Conservation (phyloP, 2,888 invertebrate species). For the Heliconius hortense region DNA sequence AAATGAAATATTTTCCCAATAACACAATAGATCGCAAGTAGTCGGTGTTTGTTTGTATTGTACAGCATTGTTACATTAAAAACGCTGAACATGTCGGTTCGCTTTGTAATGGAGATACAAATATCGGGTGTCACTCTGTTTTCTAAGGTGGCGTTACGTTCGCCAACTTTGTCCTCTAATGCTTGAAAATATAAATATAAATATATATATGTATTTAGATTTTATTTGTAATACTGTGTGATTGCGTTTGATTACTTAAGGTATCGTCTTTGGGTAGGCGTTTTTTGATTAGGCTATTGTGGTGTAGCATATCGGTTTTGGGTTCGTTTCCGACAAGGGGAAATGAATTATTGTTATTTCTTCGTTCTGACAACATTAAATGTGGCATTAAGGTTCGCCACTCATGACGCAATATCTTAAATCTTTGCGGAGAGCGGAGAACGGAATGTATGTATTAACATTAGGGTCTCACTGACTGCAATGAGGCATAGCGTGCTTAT, state of each 20-base stretch:
- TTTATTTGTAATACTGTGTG: too few species aligned
- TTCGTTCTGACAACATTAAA: too few species aligned
- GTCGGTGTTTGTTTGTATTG: conserved; percentile 9
- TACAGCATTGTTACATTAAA: conserved; percentile 42
- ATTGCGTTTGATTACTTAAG: conserved; percentile 19
- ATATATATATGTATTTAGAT: too few species aligned
- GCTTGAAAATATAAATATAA: neutral
- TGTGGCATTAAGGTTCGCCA: too few species aligned
- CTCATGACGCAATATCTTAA: too few species aligned
- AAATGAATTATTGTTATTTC: neutral
- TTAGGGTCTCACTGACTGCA: too few species aligned
- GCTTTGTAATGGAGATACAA: conserved; percentile 52
- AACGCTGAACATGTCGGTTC: conserved; percentile 53
- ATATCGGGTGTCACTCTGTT: conserved; percentile 50
- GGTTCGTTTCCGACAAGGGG: neutral
- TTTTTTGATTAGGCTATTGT: neutral
- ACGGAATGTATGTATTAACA: too few species aligned
- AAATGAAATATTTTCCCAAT: conserved; percentile 1
- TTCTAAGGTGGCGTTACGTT: conserved; percentile 35
- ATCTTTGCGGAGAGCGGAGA: too few species aligned
- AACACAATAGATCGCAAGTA: conserved; percentile 14
- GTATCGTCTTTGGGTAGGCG: conserved; percentile 29
- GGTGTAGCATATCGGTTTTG: neutral
- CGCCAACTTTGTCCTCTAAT: conserved; percentile 35
- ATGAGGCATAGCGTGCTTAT: neutral